A percentile compares a stretch with the other conserved stretches of the same genome.
These are phyloP conservation scores for Tetraneura akinire DNA, from an alignment of 1,140 invertebrate species.

Conservation along the genomic window DNA sequence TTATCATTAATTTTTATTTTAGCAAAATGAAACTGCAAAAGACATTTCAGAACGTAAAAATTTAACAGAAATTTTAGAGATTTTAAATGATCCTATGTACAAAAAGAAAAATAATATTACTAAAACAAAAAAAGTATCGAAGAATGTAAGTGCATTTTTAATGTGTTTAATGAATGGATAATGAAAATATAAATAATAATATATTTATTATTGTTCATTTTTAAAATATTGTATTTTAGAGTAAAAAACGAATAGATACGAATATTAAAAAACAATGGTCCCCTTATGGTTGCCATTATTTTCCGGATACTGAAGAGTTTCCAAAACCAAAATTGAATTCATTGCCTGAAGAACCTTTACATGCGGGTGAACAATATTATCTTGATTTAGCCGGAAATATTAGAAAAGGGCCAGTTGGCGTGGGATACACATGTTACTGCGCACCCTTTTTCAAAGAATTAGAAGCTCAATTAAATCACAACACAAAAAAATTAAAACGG, in stretches of 20 bases:
- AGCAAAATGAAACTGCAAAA: conserved; percentile 85
- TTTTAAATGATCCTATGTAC: conserved; percentile 62
- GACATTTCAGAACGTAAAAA: conserved; percentile 89
- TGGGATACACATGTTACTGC: conserved; percentile 82
- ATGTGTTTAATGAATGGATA: background rate
- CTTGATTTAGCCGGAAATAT: conserved; percentile 95
- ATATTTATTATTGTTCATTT: too few species aligned
- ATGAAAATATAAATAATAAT: background rate
- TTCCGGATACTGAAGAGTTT: conserved; percentile 78
- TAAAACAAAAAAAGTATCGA: conserved; percentile 26
- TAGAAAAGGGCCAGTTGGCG: conserved; percentile 88
- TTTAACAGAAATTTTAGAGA: conserved; percentile 76
- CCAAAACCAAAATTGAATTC: conserved; percentile 82
- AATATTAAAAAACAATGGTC: conserved; percentile 65
- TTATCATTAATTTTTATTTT: conserved; percentile 52
- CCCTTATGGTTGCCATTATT: conserved; percentile 87
- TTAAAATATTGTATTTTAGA: conserved; percentile 4
- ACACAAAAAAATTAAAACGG: conserved; percentile 81
- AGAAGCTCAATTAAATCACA: conserved; percentile 80
- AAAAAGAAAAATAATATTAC: conserved; percentile 15
- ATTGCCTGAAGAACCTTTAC: conserved; percentile 80
- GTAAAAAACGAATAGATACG: conserved; percentile 12
- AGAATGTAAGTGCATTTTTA: conserved; percentile 11
- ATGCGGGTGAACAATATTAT: conserved; percentile 90
- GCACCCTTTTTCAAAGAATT: conserved; percentile 79